Evolutionary conservation across 2,797 vertebrate species (phyloP), one percentile per base, ranked within the genome.

Genomic region (Falco rusticolus): DNA sequence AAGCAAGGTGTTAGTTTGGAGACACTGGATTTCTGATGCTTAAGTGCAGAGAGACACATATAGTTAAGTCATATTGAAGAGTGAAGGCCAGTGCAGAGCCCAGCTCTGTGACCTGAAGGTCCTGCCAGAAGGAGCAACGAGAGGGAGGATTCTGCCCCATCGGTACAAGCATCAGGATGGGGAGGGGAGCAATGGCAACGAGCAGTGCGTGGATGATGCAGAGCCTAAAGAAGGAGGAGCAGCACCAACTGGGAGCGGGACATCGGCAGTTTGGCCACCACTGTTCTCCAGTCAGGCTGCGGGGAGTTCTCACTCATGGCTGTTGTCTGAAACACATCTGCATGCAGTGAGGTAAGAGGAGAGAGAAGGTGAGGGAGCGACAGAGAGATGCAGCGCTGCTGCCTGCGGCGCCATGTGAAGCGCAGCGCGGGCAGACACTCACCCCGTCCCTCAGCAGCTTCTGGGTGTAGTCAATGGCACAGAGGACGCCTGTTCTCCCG

Each of bases 401-500:
- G 53, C 63, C 31, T 2, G 19, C 37, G 78, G 47, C 25, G 17
- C 34, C 29, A 3, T 34, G 20, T 4, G 34, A 66, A 39, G 64
- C 14, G n/a, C 13, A 37, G 54, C 37, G 68, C 0, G 4, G 53
- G 56, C 31, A 47, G 84, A 34, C 71, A 91, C 98, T 98, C 95
- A 99, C 99, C 95, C 98, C 98, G 2, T 98, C 99, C 97, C 98
- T 98, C 59, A 99, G 96, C 90, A 99, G 97, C 97, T 98, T 99
- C 99, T 98, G 99, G 0, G 98, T 99, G 69, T 99, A 99, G 97
- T 99, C 99, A 14, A 99, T 98, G 70, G 98, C 99, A 76, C 99
- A 99, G 88, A 99, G 98, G 47, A 97, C 99, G 28, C 99, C 99
- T 2, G 99, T 99, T 87, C 99, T 98, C 66, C 99, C 99, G 12